Evolutionary conservation across 2,888 invertebrate species (phyloP), one percentile per base, ranked within the genome.

Genomic region (Tanytarsus gracilentus): DNA sequence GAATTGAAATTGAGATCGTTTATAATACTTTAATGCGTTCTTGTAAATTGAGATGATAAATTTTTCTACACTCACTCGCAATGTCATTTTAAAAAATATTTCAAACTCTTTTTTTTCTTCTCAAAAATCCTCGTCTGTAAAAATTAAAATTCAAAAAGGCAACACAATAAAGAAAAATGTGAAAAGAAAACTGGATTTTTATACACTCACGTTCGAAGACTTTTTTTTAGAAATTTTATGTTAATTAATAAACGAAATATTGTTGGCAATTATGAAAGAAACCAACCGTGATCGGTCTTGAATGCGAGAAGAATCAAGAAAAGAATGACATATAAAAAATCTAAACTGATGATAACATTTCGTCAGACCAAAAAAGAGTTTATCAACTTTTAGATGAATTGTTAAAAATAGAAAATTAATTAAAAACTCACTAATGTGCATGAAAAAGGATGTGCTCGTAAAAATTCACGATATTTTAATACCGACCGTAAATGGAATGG

Each of bases 201-300:
- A 14, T 36, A 4, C 5, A 36, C 14, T 36, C n/a, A 14, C 4
- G 36, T n/a, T 36, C 16, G 16, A 36, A 36, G 36, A 18, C 21
- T 44, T 44, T 40, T 16, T 44, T 16, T 16, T 53, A 53, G 53
- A 53, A 53, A 53, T 36, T 53, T 53, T 53, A 53, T 53, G 53
- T 30, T 53, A 53, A 53, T 53, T 53, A 53, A 21, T 53, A 33
- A 53, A 53, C 53, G 53, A 53, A 53, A 53, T 53, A 53, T 53
- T 53, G 53, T 53, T 53, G 53, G 53, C 53, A 53, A 53, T 53
- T 53, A 53, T 53, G 36, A 53, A 53, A 21, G 21, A 21, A 44
- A 21, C 44, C 44, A 44, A 44, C 44, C 18, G 16, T 11, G 16
- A 16, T 16, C 44, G 11, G 44, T 30, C 9, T 9, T 6, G 7